Evolutionary conservation across 1,140 invertebrate genomes (phyloP).

Genomic region (Lepidurus packardi): DNA sequence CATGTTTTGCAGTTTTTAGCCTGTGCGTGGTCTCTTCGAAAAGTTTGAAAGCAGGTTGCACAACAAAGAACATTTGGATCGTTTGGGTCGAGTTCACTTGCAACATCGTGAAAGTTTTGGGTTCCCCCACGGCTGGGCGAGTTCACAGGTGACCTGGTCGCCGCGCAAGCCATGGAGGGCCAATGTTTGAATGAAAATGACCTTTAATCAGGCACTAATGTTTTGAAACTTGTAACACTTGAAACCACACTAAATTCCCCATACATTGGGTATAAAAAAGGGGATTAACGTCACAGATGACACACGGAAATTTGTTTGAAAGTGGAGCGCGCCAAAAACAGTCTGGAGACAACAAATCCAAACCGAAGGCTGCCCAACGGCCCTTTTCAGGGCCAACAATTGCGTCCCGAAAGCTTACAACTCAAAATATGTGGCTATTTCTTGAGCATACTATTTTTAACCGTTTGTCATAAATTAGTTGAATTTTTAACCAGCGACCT

Average conservation of each 20-base stretch:
- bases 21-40: not conserved
- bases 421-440: too few relatives aligned
- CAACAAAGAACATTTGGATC: not conserved
- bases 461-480: too few relatives aligned
- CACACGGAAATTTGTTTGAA: not conserved
- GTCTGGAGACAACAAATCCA: not conserved
- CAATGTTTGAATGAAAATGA: not conserved
- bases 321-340: not conserved
- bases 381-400: too few relatives aligned
- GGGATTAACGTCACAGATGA: not conserved
- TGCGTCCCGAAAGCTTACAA: too few relatives aligned
- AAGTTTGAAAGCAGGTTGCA: not conserved
- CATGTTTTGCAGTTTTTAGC: not conserved
- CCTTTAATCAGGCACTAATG: not conserved
- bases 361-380: too few relatives aligned
- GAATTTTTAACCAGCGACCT: too few relatives aligned
- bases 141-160: not conserved
- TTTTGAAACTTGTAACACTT: not conserved
- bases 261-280: not conserved
- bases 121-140: not conserved
- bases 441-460: too few relatives aligned
- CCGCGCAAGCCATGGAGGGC: not conserved
- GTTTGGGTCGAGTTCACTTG: conserved; percentile 4
- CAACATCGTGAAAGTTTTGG: not conserved
- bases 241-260: not conserved